Percentiles rank a stretch among this genome's conserved stretches.
These are phyloP conservation scores for Ellobius talpinus DNA, from an alignment of 2,113 vertebrate species.

Conservation along the genomic window DNA sequence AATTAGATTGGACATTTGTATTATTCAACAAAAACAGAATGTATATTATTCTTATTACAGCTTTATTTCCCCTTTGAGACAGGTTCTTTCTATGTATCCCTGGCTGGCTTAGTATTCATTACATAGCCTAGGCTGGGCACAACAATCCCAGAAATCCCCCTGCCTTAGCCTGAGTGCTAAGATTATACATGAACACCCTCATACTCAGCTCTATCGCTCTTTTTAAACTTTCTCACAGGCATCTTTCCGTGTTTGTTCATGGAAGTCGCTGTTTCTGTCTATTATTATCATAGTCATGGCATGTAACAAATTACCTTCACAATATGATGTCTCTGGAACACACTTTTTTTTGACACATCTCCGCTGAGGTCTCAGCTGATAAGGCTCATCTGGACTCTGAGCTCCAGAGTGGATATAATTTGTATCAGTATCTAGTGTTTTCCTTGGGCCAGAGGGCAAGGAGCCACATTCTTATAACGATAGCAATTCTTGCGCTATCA, in stretches of 20 bases:
- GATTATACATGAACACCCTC: background rate
- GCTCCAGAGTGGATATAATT: background rate
- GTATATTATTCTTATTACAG: background rate
- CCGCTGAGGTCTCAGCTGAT: background rate
- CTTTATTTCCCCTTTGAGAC: background rate
- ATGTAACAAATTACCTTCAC: background rate
- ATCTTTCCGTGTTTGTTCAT: background rate
- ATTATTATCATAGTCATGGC: background rate
- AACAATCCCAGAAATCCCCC: background rate
- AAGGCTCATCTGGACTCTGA: background rate
- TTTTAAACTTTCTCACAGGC: background rate
- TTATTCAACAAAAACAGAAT: constrained; percentile 12
- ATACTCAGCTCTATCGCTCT: background rate
- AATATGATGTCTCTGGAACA: too few species aligned
- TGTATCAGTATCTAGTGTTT: background rate
- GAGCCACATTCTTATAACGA: rapidly evolving
- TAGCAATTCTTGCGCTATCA: too few species aligned
- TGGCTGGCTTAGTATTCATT: background rate
- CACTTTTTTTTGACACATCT: background rate
- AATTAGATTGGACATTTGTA: background rate
- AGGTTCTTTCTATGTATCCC: background rate
- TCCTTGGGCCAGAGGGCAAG: background rate
- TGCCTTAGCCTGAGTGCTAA: background rate
- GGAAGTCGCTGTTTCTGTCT: background rate
- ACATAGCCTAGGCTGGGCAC: background rate